Percentiles rank a stretch among this genome's conserved stretches.
These are phyloP conservation scores for Abrostola tripartita DNA, from an alignment of 2,888 invertebrate genomes.

Conservation along the genomic window DNA sequence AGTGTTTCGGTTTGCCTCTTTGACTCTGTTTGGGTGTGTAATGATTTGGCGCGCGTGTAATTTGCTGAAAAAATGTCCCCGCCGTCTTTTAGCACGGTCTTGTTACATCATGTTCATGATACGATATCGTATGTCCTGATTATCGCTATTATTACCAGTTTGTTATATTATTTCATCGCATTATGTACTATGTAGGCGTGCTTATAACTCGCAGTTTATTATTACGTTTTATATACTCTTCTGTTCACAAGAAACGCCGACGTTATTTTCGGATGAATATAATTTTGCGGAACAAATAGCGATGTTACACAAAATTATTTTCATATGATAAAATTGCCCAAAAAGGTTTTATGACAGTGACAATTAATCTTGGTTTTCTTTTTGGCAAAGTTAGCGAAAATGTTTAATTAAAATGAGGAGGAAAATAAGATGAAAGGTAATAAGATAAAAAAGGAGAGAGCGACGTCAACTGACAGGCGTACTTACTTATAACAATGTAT, in stretches of 20 bases:
- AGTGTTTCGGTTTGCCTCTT: constrained; percentile 87
- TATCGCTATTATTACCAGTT: constrained; percentile 71
- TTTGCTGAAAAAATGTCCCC: constrained; percentile 84
- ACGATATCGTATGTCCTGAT: constrained; percentile 63
- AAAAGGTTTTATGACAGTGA: constrained; percentile 5
- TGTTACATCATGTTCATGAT: constrained; percentile 70
- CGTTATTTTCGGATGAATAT: constrained; percentile 9
- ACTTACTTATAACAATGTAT: constrained; percentile 3
- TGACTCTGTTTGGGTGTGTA: constrained; percentile 87
- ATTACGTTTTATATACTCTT: constrained; percentile 38
- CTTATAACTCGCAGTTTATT: constrained; percentile 36
- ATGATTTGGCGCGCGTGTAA: constrained; percentile 85
- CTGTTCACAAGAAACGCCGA: constrained; percentile 13
- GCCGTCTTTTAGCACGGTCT: constrained; percentile 65
- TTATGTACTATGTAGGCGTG: constrained; percentile 42
- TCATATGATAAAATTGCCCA: background rate
- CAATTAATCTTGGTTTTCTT: constrained; percentile 7
- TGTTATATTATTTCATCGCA: constrained; percentile 51
- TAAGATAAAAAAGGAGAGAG: constrained; percentile 5
- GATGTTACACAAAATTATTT: background rate
- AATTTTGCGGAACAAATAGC: background rate
- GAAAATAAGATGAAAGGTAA: constrained; percentile 7
- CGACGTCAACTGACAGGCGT: background rate
- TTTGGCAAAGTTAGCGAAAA: constrained; percentile 5
- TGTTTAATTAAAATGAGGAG: constrained; percentile 7